These are phyloP conservation scores for Camelus bactrianus DNA, from an alignment of 2,113 vertebrate genomes.

Conservation along the genomic window DNA sequence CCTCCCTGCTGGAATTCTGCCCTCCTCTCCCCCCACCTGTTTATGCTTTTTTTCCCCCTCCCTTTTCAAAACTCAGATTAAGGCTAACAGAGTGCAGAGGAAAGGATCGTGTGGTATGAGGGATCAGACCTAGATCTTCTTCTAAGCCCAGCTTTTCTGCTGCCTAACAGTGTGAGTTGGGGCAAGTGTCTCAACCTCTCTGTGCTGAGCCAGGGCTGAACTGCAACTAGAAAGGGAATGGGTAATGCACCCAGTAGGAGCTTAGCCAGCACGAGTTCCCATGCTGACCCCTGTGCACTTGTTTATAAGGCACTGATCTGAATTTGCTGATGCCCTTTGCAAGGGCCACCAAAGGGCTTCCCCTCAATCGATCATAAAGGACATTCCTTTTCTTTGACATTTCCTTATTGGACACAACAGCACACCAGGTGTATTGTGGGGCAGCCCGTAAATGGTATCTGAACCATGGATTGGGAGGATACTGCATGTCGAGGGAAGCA, in stretches of 20 bases:
- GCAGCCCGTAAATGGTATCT: neutral
- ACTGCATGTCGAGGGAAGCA: neutral
- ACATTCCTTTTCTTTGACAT: neutral
- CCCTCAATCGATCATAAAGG: neutral
- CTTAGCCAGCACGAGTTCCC: neutral
- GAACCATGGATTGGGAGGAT: neutral
- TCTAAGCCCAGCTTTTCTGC: neutral
- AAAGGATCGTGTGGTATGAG: accelerated
- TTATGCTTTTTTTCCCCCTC: neutral
- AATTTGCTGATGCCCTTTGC: neutral
- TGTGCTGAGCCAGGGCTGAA: neutral
- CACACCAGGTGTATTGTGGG: neutral
- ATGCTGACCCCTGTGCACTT: neutral
- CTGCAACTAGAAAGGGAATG: neutral
- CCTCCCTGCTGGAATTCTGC: neutral
- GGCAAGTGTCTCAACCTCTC: neutral
- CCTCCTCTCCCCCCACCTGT: neutral
- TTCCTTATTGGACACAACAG: neutral
- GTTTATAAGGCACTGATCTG: neutral
- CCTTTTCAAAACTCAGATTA: neutral
- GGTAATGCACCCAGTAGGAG: neutral
- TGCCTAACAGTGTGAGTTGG: neutral
- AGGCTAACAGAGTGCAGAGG: neutral
- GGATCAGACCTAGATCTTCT: neutral
- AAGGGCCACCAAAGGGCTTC: neutral